Base-by-base conservation (phyloP, 2,888 invertebrate genomes). In the Calameuta filiformis region DNA sequence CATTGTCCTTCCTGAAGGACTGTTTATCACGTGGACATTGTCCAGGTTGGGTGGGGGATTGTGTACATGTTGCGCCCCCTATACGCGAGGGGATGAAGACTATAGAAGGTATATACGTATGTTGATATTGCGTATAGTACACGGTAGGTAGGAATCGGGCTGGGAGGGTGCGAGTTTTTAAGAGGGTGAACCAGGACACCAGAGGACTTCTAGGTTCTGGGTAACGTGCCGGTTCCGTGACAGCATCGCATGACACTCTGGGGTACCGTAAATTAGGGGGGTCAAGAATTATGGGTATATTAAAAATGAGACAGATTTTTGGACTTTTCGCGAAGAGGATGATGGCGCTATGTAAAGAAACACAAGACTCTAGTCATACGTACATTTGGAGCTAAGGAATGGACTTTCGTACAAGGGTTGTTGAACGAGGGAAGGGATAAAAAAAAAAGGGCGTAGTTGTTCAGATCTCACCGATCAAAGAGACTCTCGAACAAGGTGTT, bases 381-480 rank as follows among this genome's bases (percentile, higher is more conserved):
- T 40, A 56, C 2, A 56, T 23, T 9, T 23, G 23, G 56, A 9
- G 56, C 56, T 56, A 56, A 40, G 40, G 40, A 40, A 23, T 2
- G 23, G 56, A 23, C 56, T 3, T 2, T 23, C 23, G 23, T 56
- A 56, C 9, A 56, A 56, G 40, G 15, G 40, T 40, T 40, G 40
- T 15, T 56, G 23, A 56, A 56, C 1, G 56, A 56, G 23, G 56
- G 83, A 82, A 79, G 79, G 35, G 80, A 35, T 35, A 12, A 77
- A 82, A 77, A 82, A 81, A 85, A 85, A 80, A 81, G 83, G 82
- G 83, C 87, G 85, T 86, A 87, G 85, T 87, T 87, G 87, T 88
- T 87, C 86, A 83, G 83, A 81, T 83, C 56, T 56, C 56, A 23
- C 23, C 56, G 56, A 56, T 56, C 56, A 56, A 71, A 71, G 71